Evolutionary conservation across 1,140 invertebrate genomes (phyloP), one percentile per base, ranked within the genome.

Genomic region (Anadara kagoshimensis): DNA sequence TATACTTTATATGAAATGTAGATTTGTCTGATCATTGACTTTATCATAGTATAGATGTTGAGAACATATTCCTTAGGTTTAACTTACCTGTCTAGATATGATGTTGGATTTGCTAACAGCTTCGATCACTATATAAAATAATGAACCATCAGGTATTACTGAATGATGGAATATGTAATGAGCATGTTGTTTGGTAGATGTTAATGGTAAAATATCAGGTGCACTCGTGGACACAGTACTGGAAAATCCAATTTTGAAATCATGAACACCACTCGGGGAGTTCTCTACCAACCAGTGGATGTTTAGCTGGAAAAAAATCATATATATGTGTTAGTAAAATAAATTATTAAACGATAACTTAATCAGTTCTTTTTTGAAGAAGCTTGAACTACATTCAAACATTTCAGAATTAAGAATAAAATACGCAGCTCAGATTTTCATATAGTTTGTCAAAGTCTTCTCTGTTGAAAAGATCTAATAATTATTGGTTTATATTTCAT

Each of bases 61-160:
- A 22, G 54, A 14, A 14, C 10, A 12, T 59, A 16, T 10, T 59
- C 10, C n/a, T 36, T 29, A n/a, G 26, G 16, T 29, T 5, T 4
- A 16, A 22, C 47, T 22, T 72, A 78, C 79, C 68, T 76, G 68
- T 16, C 71, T 74, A 14, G 59, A 62, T 65, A 56, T 29, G 8
- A 70, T 51, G 12, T 45, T 67, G 26, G 80, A 69, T 53, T 72
- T 76, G 51, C 77, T 78, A 16, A 65, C 76, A 11, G 73, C 72
- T 26, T 76, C 76, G 22, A 80, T 62, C 14, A 63, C 56, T 36
- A 82, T 58, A 45, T 69, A 82, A 61, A 82, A 79, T 26, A 63
- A 43, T 4, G 45, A 53, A 7, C 76, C 76, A 29, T 63, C 63
- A 45, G 61, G 69, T 16, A 82, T 26, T 45, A 69, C 29, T 16